A percentile compares a stretch with the other conserved stretches of the same genome.
phyloP scores from a whole-genome alignment of 2,797 vertebrate species.

The Delichon dasypus region DNA sequence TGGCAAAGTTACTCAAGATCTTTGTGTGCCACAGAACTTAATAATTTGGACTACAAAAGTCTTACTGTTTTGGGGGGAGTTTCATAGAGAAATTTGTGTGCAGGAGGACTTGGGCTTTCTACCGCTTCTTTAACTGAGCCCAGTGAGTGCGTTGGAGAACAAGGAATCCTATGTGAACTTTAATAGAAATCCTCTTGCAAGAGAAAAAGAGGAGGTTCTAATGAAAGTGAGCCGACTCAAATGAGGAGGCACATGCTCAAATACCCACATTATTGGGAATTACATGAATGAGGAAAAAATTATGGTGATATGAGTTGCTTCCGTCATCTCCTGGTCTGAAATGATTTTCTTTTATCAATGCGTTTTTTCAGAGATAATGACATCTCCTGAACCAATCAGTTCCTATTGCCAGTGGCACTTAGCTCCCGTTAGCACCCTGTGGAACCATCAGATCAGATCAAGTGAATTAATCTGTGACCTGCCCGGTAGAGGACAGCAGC shows the following conservation, averaged over 20 bases:
- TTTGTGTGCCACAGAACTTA: not conserved
- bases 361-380: slow-evolving; percentile 43
- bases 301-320: not conserved
- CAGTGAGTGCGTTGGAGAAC: not conserved
- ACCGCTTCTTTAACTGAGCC: not conserved
- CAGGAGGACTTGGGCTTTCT: fast-evolving
- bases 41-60: not conserved
- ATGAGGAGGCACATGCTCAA: not conserved
- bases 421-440: slow-evolving; percentile 28
- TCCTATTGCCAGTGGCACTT: slow-evolving; percentile 45
- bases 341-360: slow-evolving; percentile 4
- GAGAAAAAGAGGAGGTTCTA: not conserved
- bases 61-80: fast-evolving
- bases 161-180: not conserved
- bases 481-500: slow-evolving; percentile 9
- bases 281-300: not conserved
- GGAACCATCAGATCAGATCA: slow-evolving; percentile 34
- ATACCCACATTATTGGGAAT: not conserved
- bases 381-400: slow-evolving; percentile 49
- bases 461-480: slow-evolving; percentile 42
- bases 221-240: not conserved
- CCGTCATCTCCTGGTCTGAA: slow-evolving; percentile 8
- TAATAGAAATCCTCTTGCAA: not conserved
- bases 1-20: not conserved
- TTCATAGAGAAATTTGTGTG: not conserved